These are phyloP conservation scores for Scolopax mira DNA, from an alignment of 2,113 vertebrate genomes.

Conservation along the genomic window DNA sequence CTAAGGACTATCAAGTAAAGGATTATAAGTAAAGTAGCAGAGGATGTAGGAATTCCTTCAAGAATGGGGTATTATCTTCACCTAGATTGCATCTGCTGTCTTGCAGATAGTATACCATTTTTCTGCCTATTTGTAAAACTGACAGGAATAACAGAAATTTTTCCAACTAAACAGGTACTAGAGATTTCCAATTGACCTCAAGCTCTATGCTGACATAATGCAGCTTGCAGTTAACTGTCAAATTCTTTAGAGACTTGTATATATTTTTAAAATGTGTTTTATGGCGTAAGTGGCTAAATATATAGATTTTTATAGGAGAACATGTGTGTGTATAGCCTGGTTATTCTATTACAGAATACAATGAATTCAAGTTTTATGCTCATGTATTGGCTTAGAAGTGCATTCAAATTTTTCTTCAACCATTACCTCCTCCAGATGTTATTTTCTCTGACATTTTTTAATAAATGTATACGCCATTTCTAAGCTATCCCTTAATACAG, in stretches of 20 bases:
- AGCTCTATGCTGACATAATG: neutral
- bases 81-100: neutral
- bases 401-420: neutral
- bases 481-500: neutral
- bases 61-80: neutral
- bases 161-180: neutral
- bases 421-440: neutral
- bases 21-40: neutral
- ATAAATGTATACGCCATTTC: neutral
- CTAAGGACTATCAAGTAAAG: neutral
- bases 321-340: neutral
- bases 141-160: neutral
- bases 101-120: neutral
- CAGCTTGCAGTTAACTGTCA: neutral
- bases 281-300: neutral
- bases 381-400: neutral
- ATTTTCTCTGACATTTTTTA: neutral
- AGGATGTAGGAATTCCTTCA: neutral
- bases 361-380: neutral
- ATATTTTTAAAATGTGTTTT: slow-evolving; percentile 42
- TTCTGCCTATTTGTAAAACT: neutral
- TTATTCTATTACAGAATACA: neutral
- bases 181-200: neutral
- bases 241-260: neutral
- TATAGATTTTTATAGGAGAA: neutral